Evolutionary conservation across 2,113 vertebrate species (phyloP), one percentile per base, ranked within the genome.

Genomic region (Oncorhynchus tshawytscha): DNA sequence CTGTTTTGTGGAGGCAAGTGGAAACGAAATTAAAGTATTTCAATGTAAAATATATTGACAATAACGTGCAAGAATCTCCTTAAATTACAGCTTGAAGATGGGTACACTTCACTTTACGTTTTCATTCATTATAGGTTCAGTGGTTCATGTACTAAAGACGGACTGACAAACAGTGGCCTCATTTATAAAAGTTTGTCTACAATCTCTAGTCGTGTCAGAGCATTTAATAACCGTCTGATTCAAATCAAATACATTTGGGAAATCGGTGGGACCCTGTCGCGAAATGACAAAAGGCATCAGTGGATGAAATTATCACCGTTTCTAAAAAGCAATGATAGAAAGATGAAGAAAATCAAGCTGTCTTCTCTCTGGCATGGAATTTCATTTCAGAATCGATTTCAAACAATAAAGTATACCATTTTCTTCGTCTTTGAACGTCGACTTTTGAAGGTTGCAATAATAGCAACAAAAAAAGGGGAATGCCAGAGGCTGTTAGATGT

Each of bases 161-260:
- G 11, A 45, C 9, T 11, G 51, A 18, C 12, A 54, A 45, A 45
- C 39, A 45, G 39, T 3, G 22, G 59, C 59, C 24, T 68, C 16
- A 34, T 68, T 8, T 7, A 39, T n/a, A 8, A 20, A 45, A 39
- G 9, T 18, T 39, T 29, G 12, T 67, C 8, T 67, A 16, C 39
- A 45, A 11, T 45, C 39, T 27, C 27, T 34, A 20, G 39, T 31
- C 11, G 25, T 65, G 39, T 15, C 64, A 27, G 39, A 29, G 64
- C n/a, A 3, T 70, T 49, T 5, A 75, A 57, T 16, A 75, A 54
- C 71, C 70, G 67, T 34, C 69, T 48, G 69, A 75, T 79, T 67
- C 18, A 51, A 74, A 72, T 49, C 48, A 51, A 67, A 67, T 72
- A 65, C 25, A 70, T 64, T 72, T 27, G 27, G 34, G 22, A 54